A percentile compares a stretch with the other conserved stretches of the same genome.
These are phyloP conservation scores for Propsilocerus akamusi DNA, from an alignment of 1,140 invertebrate genomes.

Conservation along the genomic window DNA sequence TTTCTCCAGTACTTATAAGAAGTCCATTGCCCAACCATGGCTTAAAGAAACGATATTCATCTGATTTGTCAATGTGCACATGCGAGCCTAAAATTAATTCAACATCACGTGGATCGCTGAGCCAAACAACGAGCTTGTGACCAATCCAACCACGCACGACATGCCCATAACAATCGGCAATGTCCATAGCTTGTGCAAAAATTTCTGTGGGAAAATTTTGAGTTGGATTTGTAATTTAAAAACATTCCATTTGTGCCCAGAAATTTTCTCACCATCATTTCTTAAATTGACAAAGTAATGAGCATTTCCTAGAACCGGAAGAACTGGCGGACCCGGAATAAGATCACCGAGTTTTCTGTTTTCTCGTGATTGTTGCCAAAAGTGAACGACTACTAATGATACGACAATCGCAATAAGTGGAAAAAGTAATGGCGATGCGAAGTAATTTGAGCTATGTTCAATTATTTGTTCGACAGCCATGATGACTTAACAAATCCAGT, in stretches of 20 bases:
- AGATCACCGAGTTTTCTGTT: conserved; percentile 10
- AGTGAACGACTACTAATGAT: conserved; percentile 12
- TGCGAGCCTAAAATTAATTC: conserved; percentile 48
- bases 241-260: neutral
- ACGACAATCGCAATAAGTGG: conserved; percentile 15
- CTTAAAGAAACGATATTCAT: conserved; percentile 66
- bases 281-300: conserved; percentile 13
- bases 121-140: conserved; percentile 36
- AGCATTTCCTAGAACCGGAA: conserved; percentile 17
- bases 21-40: conserved; percentile 81
- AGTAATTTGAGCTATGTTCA: conserved; percentile 12
- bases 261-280: neutral
- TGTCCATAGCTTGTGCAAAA: conserved; percentile 23
- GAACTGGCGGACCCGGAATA: conserved; percentile 13
- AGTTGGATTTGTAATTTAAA: neutral
- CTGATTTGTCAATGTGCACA: conserved; percentile 64
- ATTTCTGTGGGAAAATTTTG: conserved; percentile 21
- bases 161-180: conserved; percentile 30
- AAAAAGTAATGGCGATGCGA: conserved; percentile 8
- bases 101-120: conserved; percentile 43
- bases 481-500: no score
- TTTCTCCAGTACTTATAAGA: conserved; percentile 59
- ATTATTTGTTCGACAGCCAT: conserved; percentile 19
- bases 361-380: conserved; percentile 16
- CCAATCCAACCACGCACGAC: conserved; percentile 43